Evolutionary conservation across 2,113 vertebrate genomes (phyloP), one percentile per base, ranked within the genome.

Genomic region (Corythoichthys haematopterus): DNA sequence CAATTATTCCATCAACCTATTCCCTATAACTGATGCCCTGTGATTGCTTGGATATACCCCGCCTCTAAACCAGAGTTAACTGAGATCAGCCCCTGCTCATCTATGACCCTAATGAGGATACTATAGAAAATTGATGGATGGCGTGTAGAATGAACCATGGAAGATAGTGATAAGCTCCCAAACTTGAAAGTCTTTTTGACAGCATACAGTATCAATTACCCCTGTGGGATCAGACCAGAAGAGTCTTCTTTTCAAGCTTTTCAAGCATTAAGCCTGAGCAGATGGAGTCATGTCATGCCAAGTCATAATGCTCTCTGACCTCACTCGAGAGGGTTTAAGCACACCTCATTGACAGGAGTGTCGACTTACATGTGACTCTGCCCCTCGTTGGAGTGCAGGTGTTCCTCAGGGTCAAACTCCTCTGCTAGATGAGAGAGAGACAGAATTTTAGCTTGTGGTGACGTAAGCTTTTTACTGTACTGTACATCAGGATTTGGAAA

Each of bases 341-440:
- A 40, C 16, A 53, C 53, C 14, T 50, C 12, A 69, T 1, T 46
- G 43, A 66, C 33, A 37, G 45, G 4, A 2, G 20, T 53, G n/a
- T 40, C 45, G 53, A 84, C 91, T 88, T 78, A 93, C 92, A 91
- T 89, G 15, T 90, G 92, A 68, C 83, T 87, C 45, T 89, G 90
- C 63, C 86, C 91, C 12, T 92, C 91, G 20, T 72, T 83, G 35
- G 87, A 88, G 45, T 88, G 84, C 1, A 91, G 66, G 62, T 80
- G 85, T 70, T 92, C 89, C 51, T 90, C 85, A 78, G 91, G 87
- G 90, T 91, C 0, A 77, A 93, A 80, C 91, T 94, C 83, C 91
- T 94, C 90, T 89, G 92, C 73, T 91, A 58, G 61, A 71, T 12
- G 33, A 71, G 52, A 59, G 6, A 56, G 38, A 70, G 59, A 62